Conservation (phyloP, 2,113 vertebrate genomes). For the Okapia johnstoni region DNA sequence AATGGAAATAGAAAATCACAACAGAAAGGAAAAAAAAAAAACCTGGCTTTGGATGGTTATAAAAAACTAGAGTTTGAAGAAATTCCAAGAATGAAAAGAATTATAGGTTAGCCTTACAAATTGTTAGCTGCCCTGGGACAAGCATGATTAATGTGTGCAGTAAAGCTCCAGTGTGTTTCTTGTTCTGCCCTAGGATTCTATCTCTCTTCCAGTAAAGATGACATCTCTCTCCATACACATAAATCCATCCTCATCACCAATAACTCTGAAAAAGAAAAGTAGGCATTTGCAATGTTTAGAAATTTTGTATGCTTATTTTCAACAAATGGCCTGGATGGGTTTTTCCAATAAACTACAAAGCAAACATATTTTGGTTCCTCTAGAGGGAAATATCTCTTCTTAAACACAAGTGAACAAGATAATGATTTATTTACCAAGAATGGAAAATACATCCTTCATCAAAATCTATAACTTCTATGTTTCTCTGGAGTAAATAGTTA, state of each 20-base stretch:
- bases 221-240: not conserved
- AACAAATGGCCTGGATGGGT: not conserved
- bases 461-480: constrained; percentile 35
- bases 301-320: constrained; percentile 36
- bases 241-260: constrained; percentile 9
- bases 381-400: constrained; percentile 2
- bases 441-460: constrained; percentile 26
- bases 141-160: constrained; percentile 49
- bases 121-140: constrained; percentile 48
- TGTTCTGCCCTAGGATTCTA: constrained; percentile 35
- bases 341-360: constrained; percentile 31
- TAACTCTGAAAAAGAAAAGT: constrained; percentile 39
- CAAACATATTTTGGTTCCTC: not conserved
- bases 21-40: constrained; percentile 22
- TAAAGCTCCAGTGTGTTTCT: constrained; percentile 54
- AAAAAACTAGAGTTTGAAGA: constrained; percentile 46
- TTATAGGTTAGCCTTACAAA: constrained; percentile 62
- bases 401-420: constrained; percentile 15
- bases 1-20: constrained; percentile 33
- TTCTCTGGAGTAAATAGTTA: constrained; percentile 37
- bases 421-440: constrained; percentile 43
- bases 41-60: constrained; percentile 23
- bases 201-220: constrained; percentile 34
- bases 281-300: constrained; percentile 17
- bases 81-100: constrained; percentile 64